Evolutionary conservation across 2,797 vertebrate genomes (phyloP), one percentile per base, ranked within the genome.

Genomic region (Clarias platycephalus): DNA sequence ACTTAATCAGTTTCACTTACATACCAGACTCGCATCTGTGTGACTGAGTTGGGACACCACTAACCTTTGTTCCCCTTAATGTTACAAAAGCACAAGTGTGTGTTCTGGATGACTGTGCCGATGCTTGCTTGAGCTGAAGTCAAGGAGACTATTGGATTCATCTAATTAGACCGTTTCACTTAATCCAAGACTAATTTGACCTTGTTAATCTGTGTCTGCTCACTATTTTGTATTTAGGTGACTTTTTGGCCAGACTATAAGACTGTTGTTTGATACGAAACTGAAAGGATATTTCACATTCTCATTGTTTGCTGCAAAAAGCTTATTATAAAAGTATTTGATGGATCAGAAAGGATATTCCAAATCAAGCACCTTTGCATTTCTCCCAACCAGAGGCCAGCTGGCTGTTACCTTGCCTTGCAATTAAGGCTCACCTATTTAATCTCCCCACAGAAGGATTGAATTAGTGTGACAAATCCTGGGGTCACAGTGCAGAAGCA

Each of bases 381-480:
- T 90, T 76, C 89, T 83, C 88, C 90, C 86, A 90, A 91, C 91
- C 88, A 92, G 91, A 92, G 90, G 91, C 92, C 93, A 95, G 93
- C 93, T 92, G 86, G 90, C 90, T 91, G 91, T 92, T 91, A 92
- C 91, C 88, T 90, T 84, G 88, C 90, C 87, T 90, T 88, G 86
- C 87, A 92, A 91, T 92, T 92, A 92, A 91, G 92, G 85, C 88
- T 93, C 91, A 92, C 91, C 91, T 93, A 92, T 92, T 93, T 93
- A 94, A 93, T 91, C 89, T 53, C 91, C 90, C 89, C 90, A 88
- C 88, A 90, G 90, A 91, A 92, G 91, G 92, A 91, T 90, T 90
- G 90, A 94, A 93, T 94, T 95, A 94, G 92, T 91, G 86, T 90
- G 90, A 92, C 91, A 94, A 93, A 94, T 94, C 93, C 92, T 88